Evolutionary conservation across 2,113 vertebrate genomes (phyloP), one percentile per base, ranked within the genome.

Genomic region (Cynopterus brachyotis): DNA sequence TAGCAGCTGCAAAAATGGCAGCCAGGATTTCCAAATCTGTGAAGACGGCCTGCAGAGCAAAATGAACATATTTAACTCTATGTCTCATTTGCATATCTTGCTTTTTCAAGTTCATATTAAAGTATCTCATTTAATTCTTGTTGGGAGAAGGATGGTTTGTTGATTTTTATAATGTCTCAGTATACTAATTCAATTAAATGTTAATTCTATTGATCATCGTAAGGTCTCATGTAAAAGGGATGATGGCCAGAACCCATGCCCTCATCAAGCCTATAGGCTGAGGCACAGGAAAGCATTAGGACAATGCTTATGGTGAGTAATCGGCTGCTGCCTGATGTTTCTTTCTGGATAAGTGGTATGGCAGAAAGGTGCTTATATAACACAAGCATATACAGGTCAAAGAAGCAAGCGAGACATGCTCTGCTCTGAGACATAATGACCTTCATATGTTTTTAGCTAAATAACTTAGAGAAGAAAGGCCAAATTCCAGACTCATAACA

Each of bases 1-100:
- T 99, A 3, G 99, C 99, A 78, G 99, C 99, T 3, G 99, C 99
- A 53, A 99, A 99, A 98, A 99, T 99, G 91, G 99, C 99, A 37
- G 99, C 99, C 60, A 99, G 98, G 97, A 99, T 99, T 98, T 99
- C 99, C 98, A 99, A 96, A 89, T 99, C 99, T 0, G 99, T 99
- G 98, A 99, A 99, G 96, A 99, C 99, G 0, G 99, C 99, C 99
- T 99, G 96, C 86, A 89, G n/a, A 66, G 42, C 20, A 89, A 96
- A 84, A 91, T 0, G 59, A 91, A 15, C 3, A 26, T 45, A 53
- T 57, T 95, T 69, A 93, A 76, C 26, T 76, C 22, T 24, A 19
- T 1, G 30, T 57, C 17, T 6, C 47, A 42, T 19, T 73, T 2
- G 53, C 12, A 30, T 37, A 6, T 30, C 37, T 28, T 70, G 26